Evolutionary conservation across 2,888 invertebrate genomes (phyloP).

Genomic region (Torymus aiolomorphi): DNA sequence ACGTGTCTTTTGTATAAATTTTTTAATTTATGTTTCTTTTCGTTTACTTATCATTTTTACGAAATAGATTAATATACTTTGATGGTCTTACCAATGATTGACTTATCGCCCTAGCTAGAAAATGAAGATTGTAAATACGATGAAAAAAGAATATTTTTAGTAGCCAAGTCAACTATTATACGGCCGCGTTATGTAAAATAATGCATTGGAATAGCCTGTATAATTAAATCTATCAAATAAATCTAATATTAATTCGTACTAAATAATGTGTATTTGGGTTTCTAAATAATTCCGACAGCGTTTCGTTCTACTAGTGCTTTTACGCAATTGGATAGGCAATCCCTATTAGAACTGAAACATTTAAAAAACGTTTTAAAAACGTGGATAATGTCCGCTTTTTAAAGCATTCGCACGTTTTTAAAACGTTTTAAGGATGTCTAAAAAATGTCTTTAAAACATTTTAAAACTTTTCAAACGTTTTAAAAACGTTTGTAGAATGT

Average conservation of each 20-base stretch:
- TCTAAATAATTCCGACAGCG: too few relatives aligned
- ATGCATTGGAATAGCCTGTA: conserved; percentile 44
- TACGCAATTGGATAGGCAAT: too few relatives aligned
- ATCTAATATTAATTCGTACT: conserved; percentile 47
- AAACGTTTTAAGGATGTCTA: too few relatives aligned
- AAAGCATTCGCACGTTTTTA: too few relatives aligned
- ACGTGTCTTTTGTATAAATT: conserved; percentile 24
- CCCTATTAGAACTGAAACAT: too few relatives aligned
- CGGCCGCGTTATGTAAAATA: conserved; percentile 43
- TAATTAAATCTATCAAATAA: conserved; percentile 48
- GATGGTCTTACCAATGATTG: conserved; percentile 42
- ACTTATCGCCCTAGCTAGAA: conserved; percentile 40
- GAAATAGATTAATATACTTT: conserved; percentile 33
- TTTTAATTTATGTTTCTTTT: conserved; percentile 32
- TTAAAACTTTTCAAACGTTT: too few relatives aligned
- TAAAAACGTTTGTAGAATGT: too few relatives aligned
- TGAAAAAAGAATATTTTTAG: conserved; percentile 50
- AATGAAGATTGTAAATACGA: conserved; percentile 54
- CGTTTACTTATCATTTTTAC: conserved; percentile 36
- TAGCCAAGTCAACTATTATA: conserved; percentile 39
- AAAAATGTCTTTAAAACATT: too few relatives aligned
- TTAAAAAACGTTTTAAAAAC: too few relatives aligned
- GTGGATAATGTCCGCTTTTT: too few relatives aligned
- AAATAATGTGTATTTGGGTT: neutral
- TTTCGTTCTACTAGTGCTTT: too few relatives aligned